Percentiles rank a stretch among this genome's conserved stretches.
These are phyloP conservation scores for Tragelaphus buxtoni DNA, from an alignment of 2,113 vertebrate species.

Conservation along the genomic window DNA sequence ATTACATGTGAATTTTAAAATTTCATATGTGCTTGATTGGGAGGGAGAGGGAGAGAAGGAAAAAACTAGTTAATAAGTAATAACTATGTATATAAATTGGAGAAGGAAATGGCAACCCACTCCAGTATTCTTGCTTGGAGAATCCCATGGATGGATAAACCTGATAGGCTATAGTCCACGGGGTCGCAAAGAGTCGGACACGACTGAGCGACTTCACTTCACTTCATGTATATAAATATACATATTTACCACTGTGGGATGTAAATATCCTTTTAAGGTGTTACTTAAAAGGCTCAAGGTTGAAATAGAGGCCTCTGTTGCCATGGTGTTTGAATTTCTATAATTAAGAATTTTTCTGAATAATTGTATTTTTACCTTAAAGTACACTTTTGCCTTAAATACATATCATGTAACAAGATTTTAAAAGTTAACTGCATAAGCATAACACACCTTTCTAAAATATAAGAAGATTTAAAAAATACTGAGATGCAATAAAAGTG, in stretches of 20 bases:
- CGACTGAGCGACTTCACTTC: no score
- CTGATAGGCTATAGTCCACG: no score
- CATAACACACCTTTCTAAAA: neutral
- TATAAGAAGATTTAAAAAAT: neutral
- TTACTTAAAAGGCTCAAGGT: neutral
- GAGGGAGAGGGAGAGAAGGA: neutral
- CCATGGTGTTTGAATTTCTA: neutral
- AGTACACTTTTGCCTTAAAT: constrained; percentile 7
- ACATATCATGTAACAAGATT: neutral
- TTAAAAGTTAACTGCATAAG: neutral
- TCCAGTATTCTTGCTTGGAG: no score
- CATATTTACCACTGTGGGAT: neutral
- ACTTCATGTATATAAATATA: neutral
- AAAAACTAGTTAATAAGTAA: neutral
- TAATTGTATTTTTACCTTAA: constrained; percentile 30
- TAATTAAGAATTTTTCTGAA: neutral
- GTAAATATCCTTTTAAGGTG: neutral
- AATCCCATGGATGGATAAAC: no score
- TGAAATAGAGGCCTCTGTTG: constrained; percentile 5
- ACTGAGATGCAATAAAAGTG: neutral
- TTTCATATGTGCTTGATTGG: neutral
- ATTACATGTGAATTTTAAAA: neutral
- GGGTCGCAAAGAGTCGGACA: no score
- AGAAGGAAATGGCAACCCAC: no score
- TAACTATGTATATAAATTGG: neutral